phyloP scores from a whole-genome alignment of 2,888 invertebrate species.

The Polylopha cassiicola region DNA sequence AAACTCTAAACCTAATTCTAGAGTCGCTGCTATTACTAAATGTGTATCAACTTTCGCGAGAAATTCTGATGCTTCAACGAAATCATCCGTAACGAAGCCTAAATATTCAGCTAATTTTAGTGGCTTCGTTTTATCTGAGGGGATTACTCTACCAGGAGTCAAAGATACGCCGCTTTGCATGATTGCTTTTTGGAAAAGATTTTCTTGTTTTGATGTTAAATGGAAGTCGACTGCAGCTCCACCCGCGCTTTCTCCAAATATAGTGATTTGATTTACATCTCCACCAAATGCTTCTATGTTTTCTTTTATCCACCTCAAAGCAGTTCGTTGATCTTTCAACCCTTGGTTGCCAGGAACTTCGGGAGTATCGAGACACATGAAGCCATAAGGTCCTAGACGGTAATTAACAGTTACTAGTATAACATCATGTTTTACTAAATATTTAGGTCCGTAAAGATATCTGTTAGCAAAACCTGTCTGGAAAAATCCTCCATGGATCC shows the following conservation, averaged over 20 bases:
- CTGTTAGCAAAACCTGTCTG: slow-evolving; percentile 41
- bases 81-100: slow-evolving; percentile 1
- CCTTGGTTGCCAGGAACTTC: slow-evolving; percentile 25
- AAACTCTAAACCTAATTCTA: slow-evolving; percentile 4
- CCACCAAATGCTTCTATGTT: slow-evolving; percentile 25
- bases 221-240: slow-evolving; percentile 8
- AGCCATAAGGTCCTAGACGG: slow-evolving; percentile 22
- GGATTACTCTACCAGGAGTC: neutral
- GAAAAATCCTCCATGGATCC: slow-evolving; percentile 59
- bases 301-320: slow-evolving; percentile 20
- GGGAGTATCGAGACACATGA: slow-evolving; percentile 19
- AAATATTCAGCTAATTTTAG: slow-evolving; percentile 12
- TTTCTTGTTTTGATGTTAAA: slow-evolving; percentile 8
- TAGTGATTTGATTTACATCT: slow-evolving; percentile 17
- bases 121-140: slow-evolving; percentile 1
- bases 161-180: slow-evolving; percentile 9
- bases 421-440: slow-evolving; percentile 41
- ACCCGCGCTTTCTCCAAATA: slow-evolving; percentile 23
- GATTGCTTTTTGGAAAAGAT: slow-evolving; percentile 12
- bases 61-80: slow-evolving; percentile 8
- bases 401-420: slow-evolving; percentile 35
- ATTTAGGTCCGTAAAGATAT: slow-evolving; percentile 38
- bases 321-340: slow-evolving; percentile 24
- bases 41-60: slow-evolving; percentile 5
- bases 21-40: slow-evolving; percentile 8